phyloP scores from a whole-genome alignment of 2,797 vertebrate genomes.

The Peromyscus melanophrys region DNA sequence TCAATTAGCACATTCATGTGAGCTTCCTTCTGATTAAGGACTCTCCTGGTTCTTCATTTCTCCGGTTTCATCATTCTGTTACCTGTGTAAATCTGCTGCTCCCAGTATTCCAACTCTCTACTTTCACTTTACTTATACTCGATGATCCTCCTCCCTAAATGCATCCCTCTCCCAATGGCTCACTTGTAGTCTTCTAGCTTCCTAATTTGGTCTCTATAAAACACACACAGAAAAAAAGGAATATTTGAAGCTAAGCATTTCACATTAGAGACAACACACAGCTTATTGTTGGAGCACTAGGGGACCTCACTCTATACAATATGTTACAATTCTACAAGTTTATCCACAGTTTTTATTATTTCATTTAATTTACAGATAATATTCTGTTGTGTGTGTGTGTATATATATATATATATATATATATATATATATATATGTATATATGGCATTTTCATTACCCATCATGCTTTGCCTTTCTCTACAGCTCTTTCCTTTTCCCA shows the following conservation, averaged over 20 bases:
- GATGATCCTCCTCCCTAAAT: background rate
- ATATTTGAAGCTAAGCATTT: background rate
- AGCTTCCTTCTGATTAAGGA: background rate
- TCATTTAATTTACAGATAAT: background rate
- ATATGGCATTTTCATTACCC: background rate
- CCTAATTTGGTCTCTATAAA: background rate
- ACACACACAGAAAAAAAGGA: background rate
- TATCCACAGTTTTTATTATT: background rate
- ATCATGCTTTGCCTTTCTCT: background rate
- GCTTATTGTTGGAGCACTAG: background rate
- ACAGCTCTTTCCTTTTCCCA: background rate
- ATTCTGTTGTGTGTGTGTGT: background rate
- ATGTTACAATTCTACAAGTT: background rate
- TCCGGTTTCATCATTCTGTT: background rate
- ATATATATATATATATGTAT: too few relatives aligned
- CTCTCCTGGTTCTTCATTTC: background rate
- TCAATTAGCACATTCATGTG: background rate
- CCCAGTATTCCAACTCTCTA: background rate
- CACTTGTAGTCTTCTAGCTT: background rate
- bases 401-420: too few relatives aligned
- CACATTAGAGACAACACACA: background rate
- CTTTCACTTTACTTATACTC: background rate
- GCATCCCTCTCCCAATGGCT: background rate
- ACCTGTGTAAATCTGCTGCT: background rate
- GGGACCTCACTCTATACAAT: background rate